Conservation (phyloP, 2,888 invertebrate genomes). For the Aspidiotus rigidus region DNA sequence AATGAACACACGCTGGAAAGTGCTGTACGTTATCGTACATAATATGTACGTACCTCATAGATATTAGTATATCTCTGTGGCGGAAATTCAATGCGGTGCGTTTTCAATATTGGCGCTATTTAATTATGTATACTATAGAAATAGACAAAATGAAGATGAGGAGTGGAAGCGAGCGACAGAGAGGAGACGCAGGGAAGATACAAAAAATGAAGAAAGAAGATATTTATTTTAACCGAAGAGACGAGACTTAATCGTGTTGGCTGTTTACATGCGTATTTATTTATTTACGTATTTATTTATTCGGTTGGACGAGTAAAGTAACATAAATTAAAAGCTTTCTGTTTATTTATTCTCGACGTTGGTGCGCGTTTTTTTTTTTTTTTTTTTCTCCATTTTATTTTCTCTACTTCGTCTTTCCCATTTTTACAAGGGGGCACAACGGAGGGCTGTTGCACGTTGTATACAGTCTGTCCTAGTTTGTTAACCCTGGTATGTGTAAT, state of each 20-base stretch:
- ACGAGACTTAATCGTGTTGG: conserved; percentile 29
- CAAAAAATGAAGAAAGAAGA: conserved; percentile 11
- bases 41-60: no score
- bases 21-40: no score
- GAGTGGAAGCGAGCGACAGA: neutral
- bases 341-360: conserved; percentile 31
- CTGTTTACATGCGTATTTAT: conserved; percentile 33
- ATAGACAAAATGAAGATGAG: conserved; percentile 12
- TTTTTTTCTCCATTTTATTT: conserved; percentile 3
- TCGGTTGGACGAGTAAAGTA: conserved; percentile 32
- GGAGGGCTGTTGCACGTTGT: conserved; percentile 15
- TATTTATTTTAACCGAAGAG: conserved; percentile 33
- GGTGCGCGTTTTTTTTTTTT: conserved; percentile 16
- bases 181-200: neutral
- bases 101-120: conserved; percentile 15
- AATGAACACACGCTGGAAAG: no score
- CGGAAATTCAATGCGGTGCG: no score
- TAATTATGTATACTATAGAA: conserved; percentile 24
- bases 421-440: conserved; percentile 5
- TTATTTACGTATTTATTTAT: conserved; percentile 34
- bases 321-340: conserved; percentile 34
- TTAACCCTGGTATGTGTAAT: conserved; percentile 28
- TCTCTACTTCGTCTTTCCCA: neutral
- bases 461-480: conserved; percentile 29
- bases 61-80: no score